These are phyloP conservation scores for Toxotes chatareus DNA, from an alignment of 2,113 vertebrate species.

Conservation along the genomic window DNA sequence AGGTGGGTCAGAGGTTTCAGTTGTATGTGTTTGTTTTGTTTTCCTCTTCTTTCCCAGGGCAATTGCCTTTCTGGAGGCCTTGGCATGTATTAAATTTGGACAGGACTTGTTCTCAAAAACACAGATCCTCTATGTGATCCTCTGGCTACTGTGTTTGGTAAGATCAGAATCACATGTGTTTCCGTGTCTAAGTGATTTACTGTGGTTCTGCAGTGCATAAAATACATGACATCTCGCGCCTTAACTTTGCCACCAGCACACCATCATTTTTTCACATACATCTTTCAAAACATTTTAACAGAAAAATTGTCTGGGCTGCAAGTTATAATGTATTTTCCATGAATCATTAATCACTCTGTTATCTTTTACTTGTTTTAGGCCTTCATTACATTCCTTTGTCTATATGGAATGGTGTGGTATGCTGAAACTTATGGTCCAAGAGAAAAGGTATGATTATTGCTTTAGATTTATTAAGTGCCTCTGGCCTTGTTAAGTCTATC, in stretches of 20 bases:
- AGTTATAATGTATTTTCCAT: neutral
- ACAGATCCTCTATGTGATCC: slow-evolving; percentile 94
- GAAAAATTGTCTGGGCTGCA: neutral
- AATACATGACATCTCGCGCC: neutral
- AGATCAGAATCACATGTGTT: slow-evolving; percentile 69
- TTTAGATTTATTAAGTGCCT: slow-evolving; percentile 3
- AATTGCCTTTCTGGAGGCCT: slow-evolving; percentile 96
- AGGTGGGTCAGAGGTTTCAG: slow-evolving; percentile 6
- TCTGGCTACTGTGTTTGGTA: slow-evolving; percentile 98
- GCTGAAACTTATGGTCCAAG: slow-evolving; percentile 91
- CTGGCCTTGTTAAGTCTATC: neutral
- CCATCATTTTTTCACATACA: neutral
- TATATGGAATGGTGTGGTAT: slow-evolving; percentile 96
- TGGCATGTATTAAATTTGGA: slow-evolving; percentile 98
- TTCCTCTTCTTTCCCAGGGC: slow-evolving; percentile 82
- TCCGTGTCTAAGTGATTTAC: slow-evolving; percentile 10
- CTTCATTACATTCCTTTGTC: slow-evolving; percentile 95
- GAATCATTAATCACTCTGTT: neutral
- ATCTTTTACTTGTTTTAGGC: slow-evolving; percentile 83
- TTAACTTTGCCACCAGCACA: neutral
- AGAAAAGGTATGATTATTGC: slow-evolving; percentile 86
- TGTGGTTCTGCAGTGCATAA: neutral
- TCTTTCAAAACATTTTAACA: neutral
- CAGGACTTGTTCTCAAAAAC: slow-evolving; percentile 98
- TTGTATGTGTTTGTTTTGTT: neutral